These are phyloP conservation scores for Sebastes diploproa DNA, from an alignment of 2,797 vertebrate species.

Conservation along the genomic window DNA sequence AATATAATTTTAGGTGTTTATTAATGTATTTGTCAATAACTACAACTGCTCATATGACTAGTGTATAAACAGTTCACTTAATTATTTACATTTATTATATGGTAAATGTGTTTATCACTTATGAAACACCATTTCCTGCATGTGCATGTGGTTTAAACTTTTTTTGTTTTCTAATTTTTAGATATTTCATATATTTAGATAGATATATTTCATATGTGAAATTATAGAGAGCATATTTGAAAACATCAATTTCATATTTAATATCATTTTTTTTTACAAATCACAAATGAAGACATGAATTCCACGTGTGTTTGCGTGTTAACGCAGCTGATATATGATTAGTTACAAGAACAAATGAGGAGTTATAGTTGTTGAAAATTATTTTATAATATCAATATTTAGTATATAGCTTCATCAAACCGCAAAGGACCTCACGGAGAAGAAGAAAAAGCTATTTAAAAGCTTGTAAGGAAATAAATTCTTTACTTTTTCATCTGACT, in stretches of 20 bases:
- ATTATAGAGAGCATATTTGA: background rate
- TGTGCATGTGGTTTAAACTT: background rate
- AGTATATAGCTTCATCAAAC: too few species aligned
- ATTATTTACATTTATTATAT: background rate
- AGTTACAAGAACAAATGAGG: too few species aligned
- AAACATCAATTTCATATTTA: background rate
- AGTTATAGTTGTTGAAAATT: background rate
- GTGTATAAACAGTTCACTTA: background rate
- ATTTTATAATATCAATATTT: background rate
- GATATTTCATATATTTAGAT: background rate
- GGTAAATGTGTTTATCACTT: background rate
- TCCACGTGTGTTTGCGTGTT: too few species aligned
- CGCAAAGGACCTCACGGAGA: too few species aligned
- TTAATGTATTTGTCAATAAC: background rate
- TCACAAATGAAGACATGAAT: too few species aligned
- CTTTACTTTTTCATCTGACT: background rate
- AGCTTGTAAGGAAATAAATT: background rate
- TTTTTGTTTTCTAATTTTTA: too few species aligned
- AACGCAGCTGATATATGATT: too few species aligned
- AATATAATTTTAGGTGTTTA: background rate
- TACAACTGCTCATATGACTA: background rate
- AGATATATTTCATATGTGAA: background rate
- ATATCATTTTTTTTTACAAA: too few species aligned
- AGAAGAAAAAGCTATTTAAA: background rate
- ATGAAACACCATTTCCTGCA: background rate